Evolutionary conservation across 2,888 invertebrate species (phyloP), one percentile per base, ranked within the genome.

Genomic region (Pseudococcus jackbeardsleyi): DNA sequence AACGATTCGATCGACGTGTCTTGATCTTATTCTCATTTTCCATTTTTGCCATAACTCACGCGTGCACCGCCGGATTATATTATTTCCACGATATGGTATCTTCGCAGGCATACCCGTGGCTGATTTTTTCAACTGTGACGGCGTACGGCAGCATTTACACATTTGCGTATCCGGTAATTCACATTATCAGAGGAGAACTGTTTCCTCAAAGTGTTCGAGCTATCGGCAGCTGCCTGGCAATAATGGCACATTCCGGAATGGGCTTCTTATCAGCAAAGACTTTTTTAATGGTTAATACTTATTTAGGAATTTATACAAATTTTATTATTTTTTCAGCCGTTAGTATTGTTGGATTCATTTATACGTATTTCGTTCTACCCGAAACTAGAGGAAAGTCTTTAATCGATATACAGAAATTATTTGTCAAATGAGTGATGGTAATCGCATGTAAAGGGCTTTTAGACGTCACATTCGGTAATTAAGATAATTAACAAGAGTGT

Each of bases 1-100:
- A 90, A 82, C 88, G 88, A 19, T 54, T 89, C 1, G 90, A 90
- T 54, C 59, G 90, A n/a, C 88, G 90, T 33, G 89, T 90, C 3
- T 88, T 90, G 54, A 89, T 90, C 42, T 89, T 90, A 26, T 79
- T 88, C 39, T 90, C 89, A 26, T 90, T 89, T 68, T 85, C 89
- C 50, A 90, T 90, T 4, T 89, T 90, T 68, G 89, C 89, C 50
- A 17, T 90, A 3, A 86, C 89, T 15, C 89, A 90, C 59, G 88
- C 89, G 8, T 26, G 89, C 42, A 89, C 90, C 22, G 90, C 89
- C 9, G 26, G 15, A 7, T 84, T 84, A 17, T 84, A 84, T 22
- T 84, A 42, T 50, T 84, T 48, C n/a, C 42, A 46, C 19, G 54
- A 22, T 19, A 22, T 17, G 8, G 33, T 54, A 12, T 17, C 26